Evolutionary conservation across 2,797 vertebrate genomes (phyloP).

Genomic region (Leucoraja ocellata): DNA sequence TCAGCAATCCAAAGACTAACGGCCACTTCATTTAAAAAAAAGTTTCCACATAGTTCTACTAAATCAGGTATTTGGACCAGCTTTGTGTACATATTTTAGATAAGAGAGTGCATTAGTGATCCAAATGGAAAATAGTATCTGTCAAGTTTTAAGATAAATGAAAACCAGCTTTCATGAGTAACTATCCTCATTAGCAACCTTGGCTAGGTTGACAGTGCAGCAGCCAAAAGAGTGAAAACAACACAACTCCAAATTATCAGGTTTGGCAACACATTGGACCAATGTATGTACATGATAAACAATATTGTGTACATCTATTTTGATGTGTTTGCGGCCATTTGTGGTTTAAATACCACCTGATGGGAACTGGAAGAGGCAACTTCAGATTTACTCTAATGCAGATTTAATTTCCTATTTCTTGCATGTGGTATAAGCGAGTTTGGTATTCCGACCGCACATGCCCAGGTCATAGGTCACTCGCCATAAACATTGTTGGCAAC

Average conservation of each 20-base stretch:
- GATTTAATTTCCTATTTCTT: no score
- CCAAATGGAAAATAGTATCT: not conserved
- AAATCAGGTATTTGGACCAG: not conserved
- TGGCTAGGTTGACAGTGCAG: not conserved
- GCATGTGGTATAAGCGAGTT: no score
- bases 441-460: no score
- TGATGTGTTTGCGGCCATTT: not conserved
- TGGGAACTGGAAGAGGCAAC: no score
- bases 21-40: not conserved
- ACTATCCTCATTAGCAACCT: no score
- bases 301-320: not conserved
- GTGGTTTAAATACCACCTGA: no score
- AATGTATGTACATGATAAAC: no score
- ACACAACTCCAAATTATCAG: not conserved
- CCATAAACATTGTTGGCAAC: no score
- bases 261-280: not conserved
- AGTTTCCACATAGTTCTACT: not conserved
- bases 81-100: not conserved
- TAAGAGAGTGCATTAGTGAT: not conserved
- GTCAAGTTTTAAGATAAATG: not conserved
- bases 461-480: no score
- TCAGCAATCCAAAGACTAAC: not conserved
- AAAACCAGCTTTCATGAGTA: not conserved
- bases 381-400: no score
- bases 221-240: no score